Evolutionary conservation across 2,888 invertebrate genomes (phyloP).

Genomic region (Operophtera brumata): DNA sequence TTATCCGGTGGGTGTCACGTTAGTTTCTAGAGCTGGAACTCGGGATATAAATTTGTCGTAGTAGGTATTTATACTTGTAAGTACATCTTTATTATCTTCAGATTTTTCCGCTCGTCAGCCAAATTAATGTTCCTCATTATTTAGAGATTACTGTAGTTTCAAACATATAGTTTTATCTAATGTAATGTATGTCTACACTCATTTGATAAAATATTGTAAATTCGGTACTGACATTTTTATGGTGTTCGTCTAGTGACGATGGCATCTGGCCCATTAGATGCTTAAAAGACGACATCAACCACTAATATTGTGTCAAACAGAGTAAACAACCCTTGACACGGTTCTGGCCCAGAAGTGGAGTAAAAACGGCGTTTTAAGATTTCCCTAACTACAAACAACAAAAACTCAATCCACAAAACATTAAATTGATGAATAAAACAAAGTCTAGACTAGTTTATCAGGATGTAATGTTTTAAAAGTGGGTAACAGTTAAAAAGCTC

Average conservation of each 20-base stretch:
- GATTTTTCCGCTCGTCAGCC: slow-evolving; percentile 31
- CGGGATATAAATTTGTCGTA: slow-evolving; percentile 25
- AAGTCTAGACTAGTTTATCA: neutral
- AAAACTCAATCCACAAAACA: too few relatives aligned
- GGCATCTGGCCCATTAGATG: slow-evolving; percentile 7
- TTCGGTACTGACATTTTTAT: slow-evolving; percentile 11
- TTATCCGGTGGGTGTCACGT: slow-evolving; percentile 49
- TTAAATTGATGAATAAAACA: too few relatives aligned
- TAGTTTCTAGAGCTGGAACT: slow-evolving; percentile 1
- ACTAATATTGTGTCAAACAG: slow-evolving; percentile 11
- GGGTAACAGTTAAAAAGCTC: neutral
- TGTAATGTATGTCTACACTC: neutral
- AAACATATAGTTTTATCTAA: neutral
- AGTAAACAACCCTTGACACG: slow-evolving; percentile 15
- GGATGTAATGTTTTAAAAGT: neutral
- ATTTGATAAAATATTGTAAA: slow-evolving; percentile 1
- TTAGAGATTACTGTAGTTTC: slow-evolving; percentile 17
- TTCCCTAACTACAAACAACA: neutral
- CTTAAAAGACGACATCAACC: slow-evolving; percentile 3
- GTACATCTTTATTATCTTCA: slow-evolving; percentile 34
- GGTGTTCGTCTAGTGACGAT: neutral
- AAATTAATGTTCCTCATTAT: slow-evolving; percentile 24
- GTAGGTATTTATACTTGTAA: slow-evolving; percentile 16
- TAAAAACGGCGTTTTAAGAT: neutral
- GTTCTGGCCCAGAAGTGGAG: neutral